A percentile compares a stretch with the other conserved stretches of the same genome.
Conservation (phyloP, 1,140 invertebrate genomes). For the Pseudobourletiella spinata region DNA sequence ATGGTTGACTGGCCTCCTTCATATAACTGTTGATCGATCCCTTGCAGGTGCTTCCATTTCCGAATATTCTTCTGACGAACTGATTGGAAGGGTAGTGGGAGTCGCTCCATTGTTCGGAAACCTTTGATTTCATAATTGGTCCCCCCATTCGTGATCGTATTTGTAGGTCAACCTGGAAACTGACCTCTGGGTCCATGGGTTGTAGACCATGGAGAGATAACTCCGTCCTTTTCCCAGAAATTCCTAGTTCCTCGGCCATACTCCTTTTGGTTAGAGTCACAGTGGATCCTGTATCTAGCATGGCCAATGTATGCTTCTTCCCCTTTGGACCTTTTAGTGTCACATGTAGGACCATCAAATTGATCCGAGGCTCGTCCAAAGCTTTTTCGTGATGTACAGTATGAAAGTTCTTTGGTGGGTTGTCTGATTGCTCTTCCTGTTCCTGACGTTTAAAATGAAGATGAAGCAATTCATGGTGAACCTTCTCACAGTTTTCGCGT, state of each 20-base stretch:
- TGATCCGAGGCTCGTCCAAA: neutral
- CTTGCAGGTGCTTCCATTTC: neutral
- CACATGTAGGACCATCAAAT: neutral
- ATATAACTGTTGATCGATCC: neutral
- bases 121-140: neutral
- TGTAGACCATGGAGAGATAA: too few relatives aligned
- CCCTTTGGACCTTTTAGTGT: too few relatives aligned
- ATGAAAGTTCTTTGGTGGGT: neutral
- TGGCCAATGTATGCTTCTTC: neutral
- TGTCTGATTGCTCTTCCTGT: neutral
- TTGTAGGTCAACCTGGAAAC: neutral
- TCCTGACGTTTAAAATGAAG: neutral
- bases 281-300: neutral
- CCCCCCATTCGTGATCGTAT: neutral
- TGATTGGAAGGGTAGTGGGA: constrained; percentile 2
- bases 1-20: neutral
- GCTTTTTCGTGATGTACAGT: too few relatives aligned
- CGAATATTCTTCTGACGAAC: neutral
- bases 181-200: neutral
- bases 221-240: too few relatives aligned
- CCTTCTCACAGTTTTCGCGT: neutral
- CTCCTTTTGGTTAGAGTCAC: neutral
- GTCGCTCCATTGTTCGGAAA: constrained; percentile 2
- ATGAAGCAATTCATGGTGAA: neutral
- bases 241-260: too few relatives aligned